Conservation (phyloP, 2,797 vertebrate species). For the Hapalemur alaotrensis region DNA sequence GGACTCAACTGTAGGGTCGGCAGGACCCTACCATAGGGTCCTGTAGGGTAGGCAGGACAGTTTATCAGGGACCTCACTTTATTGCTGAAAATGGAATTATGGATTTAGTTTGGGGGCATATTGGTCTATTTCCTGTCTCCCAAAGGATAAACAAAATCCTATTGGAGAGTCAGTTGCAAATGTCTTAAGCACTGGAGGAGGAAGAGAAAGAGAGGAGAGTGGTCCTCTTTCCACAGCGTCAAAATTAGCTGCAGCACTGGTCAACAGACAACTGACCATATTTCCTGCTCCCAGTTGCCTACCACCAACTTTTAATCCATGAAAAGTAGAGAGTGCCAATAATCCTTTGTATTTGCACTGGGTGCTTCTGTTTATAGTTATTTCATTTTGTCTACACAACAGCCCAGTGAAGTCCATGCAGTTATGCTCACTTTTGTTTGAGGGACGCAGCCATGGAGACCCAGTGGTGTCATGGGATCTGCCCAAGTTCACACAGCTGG, state of each 20-base stretch:
- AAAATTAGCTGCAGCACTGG: neutral
- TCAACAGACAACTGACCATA: neutral
- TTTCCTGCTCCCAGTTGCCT: neutral
- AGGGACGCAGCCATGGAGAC: conserved; percentile 14
- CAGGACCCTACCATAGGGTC: neutral
- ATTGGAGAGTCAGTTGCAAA: neutral
- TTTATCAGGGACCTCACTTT: neutral
- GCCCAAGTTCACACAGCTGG: neutral
- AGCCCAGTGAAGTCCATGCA: neutral
- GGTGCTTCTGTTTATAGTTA: neutral
- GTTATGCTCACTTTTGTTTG: neutral
- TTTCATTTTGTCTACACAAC: neutral
- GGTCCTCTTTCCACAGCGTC: neutral
- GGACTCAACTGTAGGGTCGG: neutral
- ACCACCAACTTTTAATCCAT: neutral
- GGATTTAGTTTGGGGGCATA: neutral
- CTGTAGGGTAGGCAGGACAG: neutral
- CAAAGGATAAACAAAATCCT: neutral
- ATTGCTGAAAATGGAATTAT: neutral
- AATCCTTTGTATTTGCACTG: neutral
- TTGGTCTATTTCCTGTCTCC: neutral
- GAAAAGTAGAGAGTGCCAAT: neutral
- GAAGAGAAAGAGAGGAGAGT: neutral
- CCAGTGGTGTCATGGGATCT: neutral
- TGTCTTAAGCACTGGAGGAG: neutral